Conservation (phyloP, 2,113 vertebrate species). For the Gopherus flavomarginatus region DNA sequence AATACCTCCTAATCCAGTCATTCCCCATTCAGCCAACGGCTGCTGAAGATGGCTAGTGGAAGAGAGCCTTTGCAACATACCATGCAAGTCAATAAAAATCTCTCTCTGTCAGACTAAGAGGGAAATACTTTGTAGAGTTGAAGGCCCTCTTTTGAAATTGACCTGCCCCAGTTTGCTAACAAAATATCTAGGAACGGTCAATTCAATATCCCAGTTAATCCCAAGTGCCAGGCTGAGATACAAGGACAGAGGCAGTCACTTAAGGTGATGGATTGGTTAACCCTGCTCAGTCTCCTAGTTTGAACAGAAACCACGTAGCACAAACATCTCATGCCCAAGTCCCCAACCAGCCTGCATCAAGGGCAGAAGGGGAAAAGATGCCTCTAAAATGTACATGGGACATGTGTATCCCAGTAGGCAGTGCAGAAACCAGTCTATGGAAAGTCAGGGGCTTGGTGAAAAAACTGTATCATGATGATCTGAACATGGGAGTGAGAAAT, state of each 20-base stretch:
- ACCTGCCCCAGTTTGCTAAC: not conserved
- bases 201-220: not conserved
- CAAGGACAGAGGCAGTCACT: not conserved
- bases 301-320: not conserved
- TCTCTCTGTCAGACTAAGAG: not conserved
- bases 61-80: not conserved
- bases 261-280: not conserved
- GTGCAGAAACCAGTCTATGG: not conserved
- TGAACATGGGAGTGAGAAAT: not conserved
- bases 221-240: not conserved
- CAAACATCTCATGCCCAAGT: not conserved
- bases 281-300: not conserved
- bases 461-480: not conserved
- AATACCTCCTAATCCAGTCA: not conserved
- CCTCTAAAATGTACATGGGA: not conserved
- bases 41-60: not conserved
- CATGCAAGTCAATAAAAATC: not conserved
- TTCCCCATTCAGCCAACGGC: no score
- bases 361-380: not conserved
- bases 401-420: fast-evolving
- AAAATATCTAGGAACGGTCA: not conserved
- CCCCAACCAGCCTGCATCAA: not conserved
- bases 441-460: not conserved
- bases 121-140: not conserved
- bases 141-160: not conserved